Conservation (phyloP, 2,113 vertebrate species). For the Spea bombifrons region DNA sequence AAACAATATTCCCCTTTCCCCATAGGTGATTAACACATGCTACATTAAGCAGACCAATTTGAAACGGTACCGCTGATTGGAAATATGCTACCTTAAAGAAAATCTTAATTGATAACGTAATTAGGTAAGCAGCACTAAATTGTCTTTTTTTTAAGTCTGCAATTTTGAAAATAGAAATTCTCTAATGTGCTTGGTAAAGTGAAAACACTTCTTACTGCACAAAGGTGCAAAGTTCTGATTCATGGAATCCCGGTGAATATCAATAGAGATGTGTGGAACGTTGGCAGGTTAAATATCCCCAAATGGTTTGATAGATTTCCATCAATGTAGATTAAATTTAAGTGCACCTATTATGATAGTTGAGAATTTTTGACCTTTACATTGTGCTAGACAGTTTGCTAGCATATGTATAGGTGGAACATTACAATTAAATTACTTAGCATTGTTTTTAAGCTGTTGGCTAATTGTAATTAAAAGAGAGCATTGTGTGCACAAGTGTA, state of each 20-base stretch:
- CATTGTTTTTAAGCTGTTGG: no score
- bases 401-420: no score
- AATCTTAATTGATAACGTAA: constrained; percentile 46
- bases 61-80: constrained; percentile 38
- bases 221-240: neutral
- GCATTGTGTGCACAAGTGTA: no score
- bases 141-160: constrained; percentile 5
- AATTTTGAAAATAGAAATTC: constrained; percentile 15
- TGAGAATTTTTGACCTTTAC: no score
- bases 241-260: neutral
- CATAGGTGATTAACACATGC: constrained; percentile 42
- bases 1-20: constrained; percentile 41
- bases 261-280: no score
- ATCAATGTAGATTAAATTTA: no score
- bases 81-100: constrained; percentile 48
- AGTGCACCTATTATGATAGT: no score
- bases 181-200: constrained; percentile 20
- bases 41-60: constrained; percentile 47
- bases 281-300: no score
- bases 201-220: constrained; percentile 15
- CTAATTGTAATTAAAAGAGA: no score
- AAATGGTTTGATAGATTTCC: no score
- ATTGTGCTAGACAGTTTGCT: no score
- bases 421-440: no score
- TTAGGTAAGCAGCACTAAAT: constrained; percentile 29